phyloP scores from a whole-genome alignment of 2,113 vertebrate genomes.

The Microtus richardsoni region DNA sequence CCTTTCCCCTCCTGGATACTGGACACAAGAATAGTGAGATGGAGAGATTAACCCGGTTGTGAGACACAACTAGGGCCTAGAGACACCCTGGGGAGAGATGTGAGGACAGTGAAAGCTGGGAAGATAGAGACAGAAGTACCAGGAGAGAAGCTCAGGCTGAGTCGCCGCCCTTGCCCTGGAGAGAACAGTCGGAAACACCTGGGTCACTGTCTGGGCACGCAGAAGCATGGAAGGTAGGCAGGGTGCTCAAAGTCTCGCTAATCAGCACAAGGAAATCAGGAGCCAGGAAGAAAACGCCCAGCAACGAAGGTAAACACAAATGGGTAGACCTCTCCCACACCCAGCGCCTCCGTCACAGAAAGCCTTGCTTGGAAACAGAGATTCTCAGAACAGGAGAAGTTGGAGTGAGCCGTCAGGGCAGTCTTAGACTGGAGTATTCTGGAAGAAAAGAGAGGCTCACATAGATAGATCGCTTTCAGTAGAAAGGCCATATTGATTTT shows the following conservation, averaged over 20 bases:
- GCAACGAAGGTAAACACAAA: not conserved
- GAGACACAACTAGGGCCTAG: too few relatives aligned
- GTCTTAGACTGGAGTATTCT: not conserved
- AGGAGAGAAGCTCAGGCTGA: not conserved
- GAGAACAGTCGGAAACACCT: too few relatives aligned
- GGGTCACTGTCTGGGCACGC: not conserved
- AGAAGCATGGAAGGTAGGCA: not conserved
- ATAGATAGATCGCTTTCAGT: not conserved
- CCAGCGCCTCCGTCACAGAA: not conserved
- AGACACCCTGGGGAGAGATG: too few relatives aligned
- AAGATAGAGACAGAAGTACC: not conserved
- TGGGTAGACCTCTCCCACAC: not conserved
- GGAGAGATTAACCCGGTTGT: not conserved
- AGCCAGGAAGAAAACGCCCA: constrained; percentile 15
- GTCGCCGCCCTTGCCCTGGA: not conserved
- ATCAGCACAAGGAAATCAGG: not conserved
- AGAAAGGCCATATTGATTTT: not conserved
- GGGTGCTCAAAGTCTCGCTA: not conserved
- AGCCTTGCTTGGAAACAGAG: not conserved
- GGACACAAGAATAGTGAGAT: not conserved
- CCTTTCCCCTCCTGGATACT: not conserved
- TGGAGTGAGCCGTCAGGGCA: not conserved
- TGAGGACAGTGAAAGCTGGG: not conserved
- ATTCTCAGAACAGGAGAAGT: not conserved
- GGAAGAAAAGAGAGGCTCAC: not conserved